These are phyloP conservation scores for Xiphorhynchus elegans DNA, from an alignment of 2,113 vertebrate genomes.

Conservation along the genomic window DNA sequence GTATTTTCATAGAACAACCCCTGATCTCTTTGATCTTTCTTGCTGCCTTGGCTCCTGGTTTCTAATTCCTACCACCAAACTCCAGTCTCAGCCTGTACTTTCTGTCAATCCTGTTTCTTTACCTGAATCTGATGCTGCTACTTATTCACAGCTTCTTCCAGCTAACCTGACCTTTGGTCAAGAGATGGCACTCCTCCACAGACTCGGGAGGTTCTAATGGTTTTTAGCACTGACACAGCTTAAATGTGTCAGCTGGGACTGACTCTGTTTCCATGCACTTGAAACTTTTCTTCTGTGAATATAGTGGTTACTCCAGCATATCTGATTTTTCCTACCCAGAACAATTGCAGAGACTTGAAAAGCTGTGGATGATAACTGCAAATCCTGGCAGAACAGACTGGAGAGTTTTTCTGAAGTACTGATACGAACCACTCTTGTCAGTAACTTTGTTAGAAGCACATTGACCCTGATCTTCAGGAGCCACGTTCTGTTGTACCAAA, in stretches of 20 bases:
- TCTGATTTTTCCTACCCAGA: background rate
- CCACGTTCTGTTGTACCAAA: background rate
- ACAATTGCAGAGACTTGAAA: background rate
- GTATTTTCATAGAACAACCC: background rate
- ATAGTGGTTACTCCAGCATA: background rate
- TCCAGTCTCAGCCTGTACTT: background rate
- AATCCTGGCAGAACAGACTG: background rate
- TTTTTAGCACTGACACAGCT: background rate
- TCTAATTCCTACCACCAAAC: background rate
- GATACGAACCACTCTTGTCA: background rate
- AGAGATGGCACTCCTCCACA: background rate
- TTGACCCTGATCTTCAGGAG: background rate
- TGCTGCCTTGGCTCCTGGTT: background rate
- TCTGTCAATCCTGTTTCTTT: background rate
- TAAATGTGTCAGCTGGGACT: background rate
- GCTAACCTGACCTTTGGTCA: background rate
- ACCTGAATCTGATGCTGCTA: background rate
- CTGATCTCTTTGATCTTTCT: background rate
- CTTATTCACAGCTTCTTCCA: constrained; percentile 1
- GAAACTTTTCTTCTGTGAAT: background rate
- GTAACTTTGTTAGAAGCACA: background rate
- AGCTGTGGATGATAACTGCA: background rate
- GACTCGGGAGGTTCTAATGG: background rate
- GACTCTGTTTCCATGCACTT: background rate
- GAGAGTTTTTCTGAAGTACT: background rate